Base-by-base conservation (phyloP, 2,113 vertebrate genomes). In the Daphoenositta chrysoptera region DNA sequence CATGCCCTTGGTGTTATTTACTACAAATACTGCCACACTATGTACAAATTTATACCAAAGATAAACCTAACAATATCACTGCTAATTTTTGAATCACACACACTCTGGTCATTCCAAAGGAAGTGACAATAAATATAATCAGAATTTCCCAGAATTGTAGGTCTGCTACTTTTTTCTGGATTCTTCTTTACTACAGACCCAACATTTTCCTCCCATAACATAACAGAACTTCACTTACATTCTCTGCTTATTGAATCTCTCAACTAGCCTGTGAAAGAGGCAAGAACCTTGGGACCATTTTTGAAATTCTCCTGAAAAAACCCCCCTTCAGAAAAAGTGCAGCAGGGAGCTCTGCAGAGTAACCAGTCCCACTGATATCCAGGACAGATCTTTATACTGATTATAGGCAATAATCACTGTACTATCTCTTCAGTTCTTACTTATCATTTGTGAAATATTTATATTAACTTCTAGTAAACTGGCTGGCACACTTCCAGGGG, bases 191-290 rank as follows among this genome's bases (percentile, higher is more conserved):
- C 1, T 4, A 47, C 18, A 48, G 44, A 30, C 19, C 51, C 4
- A 0, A 7, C 6, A 1, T 9, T 75, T 71, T 63, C 44, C 8
- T 60, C 22, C 21, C 7, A 19, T 17, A 58, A 4, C 0, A 0
- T 47, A 68, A 40, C 37, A 72, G 27, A 89, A 80, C 35, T 73
- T 66, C 28, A 45, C 24, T 48, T 44, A 51, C 2, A 51, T 71
- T 79, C 22, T 35, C 37, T 6, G 3, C 35, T 71, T 64, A 65
- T 5, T 31, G 28, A 57, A 26, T 50, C 33, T 57, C 51, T 65
- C 45, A 54, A 22, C 12, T 18, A 53, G 20, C 8, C 17, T 19
- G 9, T 30, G 23, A 66, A 51, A 92, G 50, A 65, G 15, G 11
- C 48, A 65, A 24, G 22, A 57, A 87, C 15, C 24, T 37, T 44